Evolutionary conservation across 2,888 invertebrate genomes (phyloP).

Genomic region (Polymixis lichenea): DNA sequence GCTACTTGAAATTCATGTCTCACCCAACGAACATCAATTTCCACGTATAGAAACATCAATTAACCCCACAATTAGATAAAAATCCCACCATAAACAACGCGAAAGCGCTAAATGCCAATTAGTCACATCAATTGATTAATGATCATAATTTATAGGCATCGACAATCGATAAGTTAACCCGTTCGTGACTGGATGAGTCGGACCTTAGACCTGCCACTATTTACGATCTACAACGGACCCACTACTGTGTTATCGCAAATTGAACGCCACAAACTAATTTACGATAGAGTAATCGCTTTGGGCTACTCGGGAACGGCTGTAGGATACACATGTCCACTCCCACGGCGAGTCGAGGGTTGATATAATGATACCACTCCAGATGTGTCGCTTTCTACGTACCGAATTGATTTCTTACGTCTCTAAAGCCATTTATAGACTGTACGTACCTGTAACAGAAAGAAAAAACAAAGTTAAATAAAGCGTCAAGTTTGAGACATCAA

Average conservation of each 20-base stretch:
- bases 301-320: constrained; percentile 55
- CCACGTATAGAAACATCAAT: constrained; percentile 28
- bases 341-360: constrained; percentile 51
- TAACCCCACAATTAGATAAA: constrained; percentile 31
- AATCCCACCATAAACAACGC: constrained; percentile 20
- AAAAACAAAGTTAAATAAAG: constrained; percentile 51
- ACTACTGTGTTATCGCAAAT: constrained; percentile 78
- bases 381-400: constrained; percentile 68
- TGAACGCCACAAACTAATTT: constrained; percentile 76
- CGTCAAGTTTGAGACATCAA: constrained; percentile 18
- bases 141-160: constrained; percentile 60
- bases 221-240: constrained; percentile 70
- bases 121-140: constrained; percentile 64
- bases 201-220: constrained; percentile 66
- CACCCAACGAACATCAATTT: constrained; percentile 31
- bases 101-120: constrained; percentile 57
- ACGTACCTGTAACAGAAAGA: constrained; percentile 78
- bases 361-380: constrained; percentile 53
- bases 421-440: constrained; percentile 36
- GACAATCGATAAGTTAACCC: constrained; percentile 57
- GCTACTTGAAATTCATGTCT: constrained; percentile 31
- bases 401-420: constrained; percentile 50
- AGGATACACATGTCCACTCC: constrained; percentile 63
- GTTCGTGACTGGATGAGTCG: constrained; percentile 65
- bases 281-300: constrained; percentile 69